Evolutionary conservation across 2,888 invertebrate species (phyloP), one percentile per base, ranked within the genome.

Genomic region (Dyspetes luteomarginatus): DNA sequence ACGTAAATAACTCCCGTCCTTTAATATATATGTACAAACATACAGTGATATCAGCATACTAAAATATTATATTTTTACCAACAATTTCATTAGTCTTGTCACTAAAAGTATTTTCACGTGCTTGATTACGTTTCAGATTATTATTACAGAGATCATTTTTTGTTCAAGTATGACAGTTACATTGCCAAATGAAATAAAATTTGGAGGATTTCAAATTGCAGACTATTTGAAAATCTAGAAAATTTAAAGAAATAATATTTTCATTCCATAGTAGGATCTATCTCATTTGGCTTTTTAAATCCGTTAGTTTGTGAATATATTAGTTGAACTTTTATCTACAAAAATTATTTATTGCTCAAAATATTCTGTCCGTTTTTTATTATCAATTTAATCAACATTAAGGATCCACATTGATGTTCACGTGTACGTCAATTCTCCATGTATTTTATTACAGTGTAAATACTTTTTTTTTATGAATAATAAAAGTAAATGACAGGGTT

Each of bases 401-500:
- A 36, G 9, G 41, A 36, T 26, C n/a, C n/a, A 9, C 22, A 30
- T 19, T 12, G 43, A 24, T 48, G 9, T 1, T 12, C 4, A 9
- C 26, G 43, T 26, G 19, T 36, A 48, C 58, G 28, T 22, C 26
- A 45, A 12, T 26, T 48, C 26, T n/a, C 12, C 15, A 58, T 55
- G 30, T 15, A 12, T n/a, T 41, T 48, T 48, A 71, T 71, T 30
- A 30, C 69, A 9, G 30, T 48, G 30, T 58, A 48, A 58, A n/a
- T 2, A 58, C 55, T 28, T 56, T 58, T 48, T 71, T 58, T 48
- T 56, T 48, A 71, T 48, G 19, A 48, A 71, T 58, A 48, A 28
- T 26, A 28, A 71, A 45, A 19, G 19, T 45, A 71, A 22, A 28
- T 71, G n/a, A 45, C 7, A 19, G 19, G 28, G 30, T 45, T 26